Conservation (phyloP, 1,140 invertebrate species). For the Solen grandis region DNA sequence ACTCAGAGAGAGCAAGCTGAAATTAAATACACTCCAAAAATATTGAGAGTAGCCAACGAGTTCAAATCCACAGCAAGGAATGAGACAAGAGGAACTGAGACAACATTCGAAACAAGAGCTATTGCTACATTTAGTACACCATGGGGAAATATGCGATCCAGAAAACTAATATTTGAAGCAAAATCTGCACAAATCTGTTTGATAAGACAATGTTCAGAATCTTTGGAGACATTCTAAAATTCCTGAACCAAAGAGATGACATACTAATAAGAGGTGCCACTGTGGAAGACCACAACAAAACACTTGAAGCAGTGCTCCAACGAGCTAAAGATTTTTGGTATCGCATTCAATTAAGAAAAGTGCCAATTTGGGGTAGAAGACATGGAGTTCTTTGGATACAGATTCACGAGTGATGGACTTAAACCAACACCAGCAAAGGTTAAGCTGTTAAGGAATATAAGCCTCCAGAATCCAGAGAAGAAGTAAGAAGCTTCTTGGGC, state of each 20-base stretch:
- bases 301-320: slow-evolving; percentile 52
- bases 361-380: slow-evolving; percentile 58
- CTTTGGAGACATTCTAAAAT: slow-evolving; percentile 53
- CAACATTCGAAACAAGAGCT: neutral
- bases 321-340: slow-evolving; percentile 48
- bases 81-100: neutral
- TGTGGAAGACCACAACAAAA: slow-evolving; percentile 62
- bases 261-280: slow-evolving; percentile 42
- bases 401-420: slow-evolving; percentile 59
- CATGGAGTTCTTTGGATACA: slow-evolving; percentile 60
- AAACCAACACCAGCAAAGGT: slow-evolving; percentile 63
- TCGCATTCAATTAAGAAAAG: slow-evolving; percentile 63
- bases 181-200: slow-evolving; percentile 52
- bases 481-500: slow-evolving; percentile 64
- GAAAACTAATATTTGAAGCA: slow-evolving; percentile 39
- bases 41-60: too few species aligned
- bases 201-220: slow-evolving; percentile 54
- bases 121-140: slow-evolving; percentile 37
- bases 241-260: slow-evolving; percentile 55
- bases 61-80: too few species aligned
- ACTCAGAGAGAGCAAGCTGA: too few species aligned
- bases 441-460: slow-evolving; percentile 56
- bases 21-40: too few species aligned
- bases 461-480: slow-evolving; percentile 56
- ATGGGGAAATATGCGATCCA: slow-evolving; percentile 40